Base-by-base conservation (phyloP, 64 coral and sea anemone genomes). In the Montipora cactus region DNA sequence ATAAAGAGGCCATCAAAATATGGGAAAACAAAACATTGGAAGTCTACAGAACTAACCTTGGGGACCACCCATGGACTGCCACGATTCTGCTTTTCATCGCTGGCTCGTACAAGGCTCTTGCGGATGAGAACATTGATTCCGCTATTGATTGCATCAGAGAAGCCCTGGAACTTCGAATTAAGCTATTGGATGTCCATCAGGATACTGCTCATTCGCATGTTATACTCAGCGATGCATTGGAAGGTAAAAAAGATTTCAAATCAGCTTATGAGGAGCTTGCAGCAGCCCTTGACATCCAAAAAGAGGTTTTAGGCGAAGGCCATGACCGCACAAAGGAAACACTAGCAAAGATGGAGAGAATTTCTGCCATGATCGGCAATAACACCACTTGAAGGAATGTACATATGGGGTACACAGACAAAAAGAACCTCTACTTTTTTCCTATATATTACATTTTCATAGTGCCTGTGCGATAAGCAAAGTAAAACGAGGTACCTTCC, bases 1-100 rank as follows among this genome's bases (percentile, higher is more conserved):
- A 93, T 58, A 5, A 18, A 18, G 13, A 72, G 14, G 91, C 91
- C 19, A 93, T 93, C 10, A 1, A 77, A 15, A 79, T 87, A 14
- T 59, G 83, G 48, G 20, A 79, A 50, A 44, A 16, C 0, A 11
- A 87, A 47, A 78, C 81, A n/a, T 77, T 78, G 6, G 72, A 53
- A 22, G 76, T 86, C 10, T 93, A 93, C 75, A 70, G 69, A 73
- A 52, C n/a, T 58, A 13, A 67, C 46, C 80, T 93, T 74, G 83
- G 91, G 20, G 75, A 93, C 28, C 91, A 93, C 62, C 91, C 91
- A 21, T 93, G 91, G 91, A 77, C 84, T 49, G 91, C 91, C 47
- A 45, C 91, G 8, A 46, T 87, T 19, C 81, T 87, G 0, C 46
- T 7, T 28, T 69, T 52, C 75, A 93, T 93, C 0, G 79, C 72